These are phyloP conservation scores for Lucilia cuprina DNA, from an alignment of 1,140 invertebrate species.

Conservation along the genomic window DNA sequence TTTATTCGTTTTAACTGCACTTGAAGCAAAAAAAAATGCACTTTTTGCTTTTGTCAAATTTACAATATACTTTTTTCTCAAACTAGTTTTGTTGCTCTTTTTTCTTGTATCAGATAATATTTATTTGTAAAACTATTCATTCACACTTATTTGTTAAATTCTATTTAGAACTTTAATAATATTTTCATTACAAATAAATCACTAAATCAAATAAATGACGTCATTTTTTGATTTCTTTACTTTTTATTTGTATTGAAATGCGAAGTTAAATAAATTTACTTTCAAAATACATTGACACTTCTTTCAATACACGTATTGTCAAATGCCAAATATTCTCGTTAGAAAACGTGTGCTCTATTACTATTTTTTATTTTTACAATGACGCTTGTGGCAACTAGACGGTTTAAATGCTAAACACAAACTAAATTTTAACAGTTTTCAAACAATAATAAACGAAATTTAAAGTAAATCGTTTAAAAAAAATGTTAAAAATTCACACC, in stretches of 20 bases:
- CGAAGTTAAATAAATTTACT: no score
- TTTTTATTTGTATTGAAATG: not conserved
- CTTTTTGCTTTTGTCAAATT: not conserved
- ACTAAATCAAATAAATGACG: not conserved
- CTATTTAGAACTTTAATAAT: not conserved
- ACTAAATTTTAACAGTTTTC: not conserved
- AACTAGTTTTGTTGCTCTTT: not conserved
- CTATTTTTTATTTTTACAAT: not conserved
- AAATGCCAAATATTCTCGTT: not conserved
- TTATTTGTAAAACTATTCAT: not conserved
- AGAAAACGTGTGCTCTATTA: not conserved
- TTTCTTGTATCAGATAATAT: not conserved
- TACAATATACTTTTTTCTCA: not conserved
- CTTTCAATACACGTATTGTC: not conserved
- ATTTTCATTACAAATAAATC: not conserved
- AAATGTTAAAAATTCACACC: not conserved
- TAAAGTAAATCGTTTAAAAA: not conserved
- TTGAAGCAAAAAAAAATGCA: not conserved
- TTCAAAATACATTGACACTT: not conserved
- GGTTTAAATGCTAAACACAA: not conserved
- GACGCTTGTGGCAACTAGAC: not conserved
- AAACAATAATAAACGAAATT: not conserved
- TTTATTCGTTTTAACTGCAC: constrained; percentile 1
- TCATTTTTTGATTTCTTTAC: not conserved
- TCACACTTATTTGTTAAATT: not conserved